Evolutionary conservation across 2,888 invertebrate species (phyloP), one percentile per base, ranked within the genome.

Genomic region (Aleiodes testaceus): DNA sequence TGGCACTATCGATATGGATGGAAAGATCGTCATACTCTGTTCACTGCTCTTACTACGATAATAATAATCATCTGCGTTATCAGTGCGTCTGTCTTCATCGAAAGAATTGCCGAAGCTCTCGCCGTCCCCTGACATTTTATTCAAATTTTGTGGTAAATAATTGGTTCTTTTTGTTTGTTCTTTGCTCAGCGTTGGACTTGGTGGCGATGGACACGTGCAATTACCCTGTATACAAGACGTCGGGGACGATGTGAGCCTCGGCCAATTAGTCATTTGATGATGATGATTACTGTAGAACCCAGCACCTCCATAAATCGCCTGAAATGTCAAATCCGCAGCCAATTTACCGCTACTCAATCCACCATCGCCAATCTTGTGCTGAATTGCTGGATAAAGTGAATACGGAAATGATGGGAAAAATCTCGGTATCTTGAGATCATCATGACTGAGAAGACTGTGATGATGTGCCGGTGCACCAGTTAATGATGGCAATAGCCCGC

Each of bases 381-480:
- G 87, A 11, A 93, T 91, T 14, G 63, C 63, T 0, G 93, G 93
- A 80, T 93, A 93, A 73, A 93, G 90, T 0, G 91, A 91, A 81
- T 93, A 93, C 0, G 93, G 93, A 75, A 93, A 89, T 0, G 93
- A 92, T 0, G 93, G 93, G 81, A 94, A 93, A 76, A 93, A 90
- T 70, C 93, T 87, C 6, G 93, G 90, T 59, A 93, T 88, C 81
- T 93, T 93, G 7, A 93, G 89, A 76, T 93, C 92, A 66, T 89
- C 88, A 73, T 87, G 88, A 73, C 86, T 78, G 66, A 91, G 86
- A 59, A 92, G 84, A 4, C 36, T 26, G 36, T 91, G 90, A 61
- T 88, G 88, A 36, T 90, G 90, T 59, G 88, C 88, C 0, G 88
- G 85, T 0, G 90, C 88, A 47, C 90, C 89, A 2, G 88, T 86